A percentile compares a stretch with the other conserved stretches of the same genome.
Evolutionary conservation across 2,797 vertebrate species (phyloP).

Genomic region (Chiloscyllium punctatum): DNA sequence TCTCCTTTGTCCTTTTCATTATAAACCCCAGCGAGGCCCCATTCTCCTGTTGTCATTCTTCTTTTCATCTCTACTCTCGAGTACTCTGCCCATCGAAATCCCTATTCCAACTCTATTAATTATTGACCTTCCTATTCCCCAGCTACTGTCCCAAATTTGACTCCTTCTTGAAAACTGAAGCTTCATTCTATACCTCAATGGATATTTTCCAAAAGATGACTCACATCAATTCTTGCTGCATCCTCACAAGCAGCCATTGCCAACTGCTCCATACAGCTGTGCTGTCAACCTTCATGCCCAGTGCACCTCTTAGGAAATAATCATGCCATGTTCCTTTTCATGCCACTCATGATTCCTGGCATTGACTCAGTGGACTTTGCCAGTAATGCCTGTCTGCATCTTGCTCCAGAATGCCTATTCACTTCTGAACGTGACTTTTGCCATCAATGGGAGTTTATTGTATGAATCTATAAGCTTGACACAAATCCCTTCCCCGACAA

Average conservation of each 20-base stretch:
- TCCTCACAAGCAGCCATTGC: not conserved
- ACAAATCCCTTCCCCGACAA: not conserved
- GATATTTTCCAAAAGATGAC: not conserved
- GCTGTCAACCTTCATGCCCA: not conserved
- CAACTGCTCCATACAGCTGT: not conserved
- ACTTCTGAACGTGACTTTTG: too few relatives aligned
- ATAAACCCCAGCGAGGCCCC: too few relatives aligned
- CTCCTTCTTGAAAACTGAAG: not conserved
- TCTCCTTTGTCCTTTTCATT: not conserved
- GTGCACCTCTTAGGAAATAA: not conserved
- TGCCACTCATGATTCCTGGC: not conserved
- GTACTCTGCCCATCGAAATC: not conserved
- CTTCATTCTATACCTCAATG: not conserved
- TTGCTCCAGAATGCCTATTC: too few relatives aligned
- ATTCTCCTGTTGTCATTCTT: not conserved
- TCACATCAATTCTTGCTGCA: not conserved
- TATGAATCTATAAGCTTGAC: not conserved
- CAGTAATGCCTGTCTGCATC: too few relatives aligned
- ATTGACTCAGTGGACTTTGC: not conserved
- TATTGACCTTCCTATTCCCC: not conserved
- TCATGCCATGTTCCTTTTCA: not conserved
- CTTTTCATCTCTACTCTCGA: not conserved
- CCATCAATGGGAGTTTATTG: too few relatives aligned
- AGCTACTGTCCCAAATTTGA: not conserved
- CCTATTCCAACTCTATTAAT: not conserved